Evolutionary conservation across 2,888 invertebrate genomes (phyloP).

Genomic region (Pristionchus fissidentatus): DNA sequence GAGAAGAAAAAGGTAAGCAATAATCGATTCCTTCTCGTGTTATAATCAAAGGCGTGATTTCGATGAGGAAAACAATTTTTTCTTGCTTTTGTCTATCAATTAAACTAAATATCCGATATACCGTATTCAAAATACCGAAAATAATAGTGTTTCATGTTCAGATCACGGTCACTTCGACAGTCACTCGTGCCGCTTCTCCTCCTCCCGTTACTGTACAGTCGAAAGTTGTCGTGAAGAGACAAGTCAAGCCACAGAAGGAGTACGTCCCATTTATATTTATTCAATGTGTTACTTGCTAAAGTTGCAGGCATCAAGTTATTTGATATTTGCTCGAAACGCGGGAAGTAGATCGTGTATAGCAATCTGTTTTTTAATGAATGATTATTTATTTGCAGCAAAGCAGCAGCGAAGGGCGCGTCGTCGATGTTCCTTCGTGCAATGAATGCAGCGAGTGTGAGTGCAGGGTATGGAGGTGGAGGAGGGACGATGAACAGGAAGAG

Average conservation of each 20-base stretch:
- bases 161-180: background rate
- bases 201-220: constrained; percentile 53
- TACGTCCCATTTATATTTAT: constrained; percentile 34
- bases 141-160: no score
- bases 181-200: constrained; percentile 25
- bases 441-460: constrained; percentile 61
- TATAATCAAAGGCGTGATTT: background rate
- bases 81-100: no score
- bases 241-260: constrained; percentile 54
- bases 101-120: no score
- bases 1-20: background rate
- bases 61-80: background rate
- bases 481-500: background rate
- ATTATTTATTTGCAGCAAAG: constrained; percentile 49
- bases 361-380: no score
- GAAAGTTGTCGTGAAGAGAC: constrained; percentile 55
- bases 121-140: no score
- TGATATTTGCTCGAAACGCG: background rate
- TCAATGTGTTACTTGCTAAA: background rate
- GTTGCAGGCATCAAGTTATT: background rate
- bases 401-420: constrained; percentile 53
- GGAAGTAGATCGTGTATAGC: no score
- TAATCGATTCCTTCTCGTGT: background rate
- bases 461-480: constrained; percentile 48
- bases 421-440: constrained; percentile 60